A percentile compares a stretch with the other conserved stretches of the same genome.
These are phyloP conservation scores for Nanorana parkeri DNA, from an alignment of 2,113 vertebrate species.

Conservation along the genomic window DNA sequence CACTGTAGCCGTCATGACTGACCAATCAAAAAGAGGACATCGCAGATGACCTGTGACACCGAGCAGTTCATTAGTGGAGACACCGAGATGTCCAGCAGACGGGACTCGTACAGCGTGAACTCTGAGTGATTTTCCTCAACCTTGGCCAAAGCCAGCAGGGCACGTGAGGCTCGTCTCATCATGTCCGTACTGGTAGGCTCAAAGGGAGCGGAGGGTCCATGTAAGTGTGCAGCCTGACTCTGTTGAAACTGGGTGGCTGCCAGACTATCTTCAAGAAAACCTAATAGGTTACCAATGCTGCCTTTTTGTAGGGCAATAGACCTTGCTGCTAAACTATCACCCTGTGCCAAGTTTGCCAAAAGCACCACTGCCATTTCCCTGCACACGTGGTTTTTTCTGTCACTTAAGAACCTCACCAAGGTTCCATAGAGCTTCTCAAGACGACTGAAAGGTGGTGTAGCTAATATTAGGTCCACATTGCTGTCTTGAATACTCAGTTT, in stretches of 20 bases:
- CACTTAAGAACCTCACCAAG: constrained; percentile 95
- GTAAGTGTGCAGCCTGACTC: constrained; percentile 91
- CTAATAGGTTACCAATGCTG: constrained; percentile 94
- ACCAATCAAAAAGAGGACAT: constrained; percentile 99
- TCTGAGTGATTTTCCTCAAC: constrained; percentile 99
- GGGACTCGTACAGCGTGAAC: constrained; percentile 98
- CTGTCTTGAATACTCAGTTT: constrained; percentile 99
- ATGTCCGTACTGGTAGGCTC: constrained; percentile 99
- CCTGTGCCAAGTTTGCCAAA: constrained; percentile 97
- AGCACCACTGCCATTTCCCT: constrained; percentile 99
- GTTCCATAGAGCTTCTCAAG: constrained; percentile 96
- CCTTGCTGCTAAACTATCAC: constrained; percentile 92
- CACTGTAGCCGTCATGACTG: constrained; percentile 99
- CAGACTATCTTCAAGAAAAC: constrained; percentile 98
- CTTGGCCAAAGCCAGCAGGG: constrained; percentile 95
- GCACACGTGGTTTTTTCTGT: constrained; percentile 96
- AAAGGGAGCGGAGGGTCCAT: constrained; percentile 94
- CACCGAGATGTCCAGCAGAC: constrained; percentile 98
- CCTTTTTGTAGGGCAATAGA: constrained; percentile 97
- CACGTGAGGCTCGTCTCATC: constrained; percentile 97
- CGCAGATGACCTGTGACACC: constrained; percentile 99
- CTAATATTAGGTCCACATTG: constrained; percentile 98
- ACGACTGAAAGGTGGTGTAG: constrained; percentile 93
- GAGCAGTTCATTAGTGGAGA: constrained; percentile 98
- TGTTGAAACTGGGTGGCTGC: constrained; percentile 97